Evolutionary conservation across 2,797 vertebrate genomes (phyloP).

Genomic region (Pipistrellus pygmaeus): DNA sequence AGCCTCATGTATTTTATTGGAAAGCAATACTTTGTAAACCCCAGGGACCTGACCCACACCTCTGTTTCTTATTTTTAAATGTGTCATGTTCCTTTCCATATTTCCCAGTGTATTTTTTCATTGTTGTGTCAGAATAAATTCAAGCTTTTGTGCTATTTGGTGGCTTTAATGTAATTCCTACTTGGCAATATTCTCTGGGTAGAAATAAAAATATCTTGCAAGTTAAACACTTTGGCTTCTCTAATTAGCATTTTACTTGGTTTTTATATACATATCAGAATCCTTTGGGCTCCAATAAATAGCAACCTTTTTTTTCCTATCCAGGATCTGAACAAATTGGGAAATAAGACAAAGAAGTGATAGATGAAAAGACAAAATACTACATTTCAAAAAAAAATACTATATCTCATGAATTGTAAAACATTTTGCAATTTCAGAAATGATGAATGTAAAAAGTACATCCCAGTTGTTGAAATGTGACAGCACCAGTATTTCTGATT

Average conservation of each 20-base stretch:
- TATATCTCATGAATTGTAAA: neutral
- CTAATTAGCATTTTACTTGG: neutral
- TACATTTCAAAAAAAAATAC: neutral
- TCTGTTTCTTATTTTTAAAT: neutral
- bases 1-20: neutral
- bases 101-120: slow-evolving; percentile 13
- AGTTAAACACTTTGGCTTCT: neutral
- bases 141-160: neutral
- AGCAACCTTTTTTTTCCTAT: neutral
- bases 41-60: neutral
- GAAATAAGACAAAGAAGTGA: neutral
- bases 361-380: neutral
- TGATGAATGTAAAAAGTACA: neutral
- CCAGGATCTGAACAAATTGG: neutral
- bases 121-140: neutral
- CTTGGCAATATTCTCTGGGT: neutral
- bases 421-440: neutral
- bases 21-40: neutral
- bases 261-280: neutral
- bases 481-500: neutral
- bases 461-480: neutral
- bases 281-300: neutral
- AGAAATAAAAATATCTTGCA: neutral
- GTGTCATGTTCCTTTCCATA: neutral
- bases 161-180: neutral